phyloP scores from a whole-genome alignment of 1,140 invertebrate genomes.

The Drosophila teissieri region DNA sequence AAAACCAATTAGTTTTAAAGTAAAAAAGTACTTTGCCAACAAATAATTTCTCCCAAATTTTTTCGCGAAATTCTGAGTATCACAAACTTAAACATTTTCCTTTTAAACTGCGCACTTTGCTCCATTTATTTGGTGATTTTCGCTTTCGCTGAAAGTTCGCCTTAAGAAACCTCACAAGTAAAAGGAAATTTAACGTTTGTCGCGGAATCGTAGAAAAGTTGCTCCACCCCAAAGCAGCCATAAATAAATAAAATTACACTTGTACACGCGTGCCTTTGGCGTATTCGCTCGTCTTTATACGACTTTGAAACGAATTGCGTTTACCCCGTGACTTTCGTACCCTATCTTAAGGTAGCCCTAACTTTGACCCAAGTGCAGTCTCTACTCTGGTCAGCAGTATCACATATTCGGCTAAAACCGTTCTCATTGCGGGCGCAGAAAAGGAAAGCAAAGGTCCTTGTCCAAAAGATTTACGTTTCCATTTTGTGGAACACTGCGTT shows the following conservation, averaged over 20 bases:
- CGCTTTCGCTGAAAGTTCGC: not conserved
- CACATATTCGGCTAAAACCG: conserved; percentile 26
- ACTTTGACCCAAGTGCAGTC: not conserved
- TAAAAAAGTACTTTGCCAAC: not conserved
- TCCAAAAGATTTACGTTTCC: conserved; percentile 70
- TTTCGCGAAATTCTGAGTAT: too few species aligned
- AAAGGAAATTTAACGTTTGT: conserved; percentile 50
- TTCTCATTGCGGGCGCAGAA: conserved; percentile 6
- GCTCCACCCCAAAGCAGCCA: conserved; percentile 42
- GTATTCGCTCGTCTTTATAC: conserved; percentile 44
- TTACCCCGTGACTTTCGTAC: conserved; percentile 28
- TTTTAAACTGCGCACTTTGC: not conserved
- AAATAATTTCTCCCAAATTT: not conserved
- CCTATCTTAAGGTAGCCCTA: not conserved
- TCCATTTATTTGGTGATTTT: not conserved
- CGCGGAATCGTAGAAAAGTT: conserved; percentile 50
- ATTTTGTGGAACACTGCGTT: conserved; percentile 51
- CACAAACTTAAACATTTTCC: too few species aligned
- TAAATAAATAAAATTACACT: conserved; percentile 79
- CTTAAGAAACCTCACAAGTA: conserved; percentile 32
- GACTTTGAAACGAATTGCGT: conserved; percentile 72
- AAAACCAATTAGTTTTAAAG: too few species aligned
- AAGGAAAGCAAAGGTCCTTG: conserved; percentile 30
- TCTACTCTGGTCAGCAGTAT: conserved; percentile 30
- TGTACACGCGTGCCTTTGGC: conserved; percentile 40